Evolutionary conservation across 2,797 vertebrate species (phyloP).

Genomic region (Pangasius larnaudii): DNA sequence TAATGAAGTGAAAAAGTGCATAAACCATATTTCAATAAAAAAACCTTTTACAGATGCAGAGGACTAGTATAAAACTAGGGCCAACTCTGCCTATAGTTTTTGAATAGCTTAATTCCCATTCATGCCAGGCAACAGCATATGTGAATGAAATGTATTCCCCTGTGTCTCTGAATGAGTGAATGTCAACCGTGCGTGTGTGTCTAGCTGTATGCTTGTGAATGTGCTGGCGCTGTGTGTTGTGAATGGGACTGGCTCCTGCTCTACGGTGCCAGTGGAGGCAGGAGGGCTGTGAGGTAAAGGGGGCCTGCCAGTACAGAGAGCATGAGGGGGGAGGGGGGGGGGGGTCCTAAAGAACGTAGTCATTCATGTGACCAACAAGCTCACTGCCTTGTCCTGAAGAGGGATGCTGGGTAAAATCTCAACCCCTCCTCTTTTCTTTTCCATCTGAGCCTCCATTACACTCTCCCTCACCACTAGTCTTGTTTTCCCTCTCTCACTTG

Average conservation of each 20-base stretch:
- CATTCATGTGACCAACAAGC: constrained; percentile 73
- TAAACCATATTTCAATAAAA: neutral
- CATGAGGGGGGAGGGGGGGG: neutral
- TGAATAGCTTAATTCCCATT: constrained; percentile 67
- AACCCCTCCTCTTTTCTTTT: constrained; percentile 16
- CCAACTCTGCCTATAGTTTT: constrained; percentile 31
- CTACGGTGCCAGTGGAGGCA: constrained; percentile 18
- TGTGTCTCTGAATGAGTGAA: constrained; percentile 45
- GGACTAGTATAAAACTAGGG: neutral
- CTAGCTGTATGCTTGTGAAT: constrained; percentile 65
- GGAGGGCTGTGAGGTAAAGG: constrained; percentile 28
- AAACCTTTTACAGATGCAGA: neutral
- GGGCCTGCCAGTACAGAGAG: constrained; percentile 14
- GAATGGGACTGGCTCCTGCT: constrained; percentile 45
- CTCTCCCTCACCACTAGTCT: constrained; percentile 49
- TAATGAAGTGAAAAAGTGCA: neutral
- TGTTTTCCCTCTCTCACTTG: constrained; percentile 23
- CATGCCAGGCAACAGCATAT: constrained; percentile 56
- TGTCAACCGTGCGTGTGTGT: constrained; percentile 51
- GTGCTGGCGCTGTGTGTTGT: constrained; percentile 64
- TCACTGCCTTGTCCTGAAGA: constrained; percentile 69
- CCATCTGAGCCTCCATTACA: constrained; percentile 23
- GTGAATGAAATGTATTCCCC: constrained; percentile 65
- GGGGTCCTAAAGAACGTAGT: constrained; percentile 45
- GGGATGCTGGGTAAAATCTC: constrained; percentile 68